These are phyloP conservation scores for Arctopsyche grandis DNA, from an alignment of 1,140 invertebrate genomes.

Conservation along the genomic window DNA sequence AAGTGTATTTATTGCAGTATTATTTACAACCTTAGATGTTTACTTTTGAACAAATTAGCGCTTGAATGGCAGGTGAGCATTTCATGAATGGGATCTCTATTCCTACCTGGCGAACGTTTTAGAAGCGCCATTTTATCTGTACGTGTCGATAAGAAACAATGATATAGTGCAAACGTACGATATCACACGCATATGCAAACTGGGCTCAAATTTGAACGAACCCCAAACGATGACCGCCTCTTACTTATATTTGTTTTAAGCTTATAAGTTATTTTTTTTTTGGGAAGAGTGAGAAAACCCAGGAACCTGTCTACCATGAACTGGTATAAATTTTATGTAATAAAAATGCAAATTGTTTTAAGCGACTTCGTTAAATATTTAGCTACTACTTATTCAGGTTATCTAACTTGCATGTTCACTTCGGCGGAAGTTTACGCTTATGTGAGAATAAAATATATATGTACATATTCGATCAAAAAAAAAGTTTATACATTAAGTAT, in stretches of 20 bases:
- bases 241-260: too few species aligned
- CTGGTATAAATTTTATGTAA: background rate
- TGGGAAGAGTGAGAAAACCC: too few species aligned
- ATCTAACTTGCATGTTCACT: slow-evolving; percentile 1
- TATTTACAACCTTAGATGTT: slow-evolving; percentile 34
- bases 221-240: too few species aligned
- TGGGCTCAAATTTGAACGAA: too few species aligned
- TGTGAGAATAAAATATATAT: slow-evolving; percentile 9
- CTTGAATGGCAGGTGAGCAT: slow-evolving; percentile 16
- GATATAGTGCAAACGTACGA: too few species aligned
- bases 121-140: background rate
- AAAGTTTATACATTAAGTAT: too few species aligned
- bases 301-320: background rate
- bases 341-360: slow-evolving; percentile 19
- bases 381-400: too few species aligned
- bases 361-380: background rate
- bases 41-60: slow-evolving; percentile 22
- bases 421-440: slow-evolving; percentile 3
- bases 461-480: too few species aligned
- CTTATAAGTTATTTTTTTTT: too few species aligned
- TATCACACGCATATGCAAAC: too few species aligned
- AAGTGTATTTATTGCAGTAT: slow-evolving; percentile 30
- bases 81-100: background rate
- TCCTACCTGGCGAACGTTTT: slow-evolving; percentile 11
- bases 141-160: background rate